Evolutionary conservation across 2,113 vertebrate species (phyloP), one percentile per base, ranked within the genome.

Genomic region (Xenopus laevis): DNA sequence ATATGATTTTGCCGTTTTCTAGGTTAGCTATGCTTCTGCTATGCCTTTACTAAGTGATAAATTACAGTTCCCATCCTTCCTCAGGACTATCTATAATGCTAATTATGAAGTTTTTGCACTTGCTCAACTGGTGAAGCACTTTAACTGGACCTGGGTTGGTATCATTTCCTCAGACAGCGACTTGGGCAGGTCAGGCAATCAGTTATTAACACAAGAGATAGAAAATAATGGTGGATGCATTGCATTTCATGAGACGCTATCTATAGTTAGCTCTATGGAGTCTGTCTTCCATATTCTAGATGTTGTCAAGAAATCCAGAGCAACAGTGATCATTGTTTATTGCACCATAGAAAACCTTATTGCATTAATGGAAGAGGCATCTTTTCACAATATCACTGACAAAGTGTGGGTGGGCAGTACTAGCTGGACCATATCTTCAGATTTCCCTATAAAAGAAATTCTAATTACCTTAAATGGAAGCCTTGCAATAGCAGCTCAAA

Each of bases 131-230:
- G 74, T 53, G 4, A 63, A 46, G 33, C 21, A 69, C 27, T 77
- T 77, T 57, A 77, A 68, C 27, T 77, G 74, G 74, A 70, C 66
- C 0, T 77, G 74, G 74, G 67, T 77, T 11, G 74, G 74, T 1
- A 40, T 77, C 10, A 62, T 77, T 44, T 55, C 58, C 8, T 23
- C 65, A 13, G 74, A 77, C 33, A 71, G 69, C 53, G 74, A 77
- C 12, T 44, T 74, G 55, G 72, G 72, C 13, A 45, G 74, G 58
- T 57, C 74, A 16, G 68, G 74, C 13, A 40, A 18, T 21, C 72
- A 66, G 13, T 17, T 74, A 18, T 55, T 74, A 12, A 59, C 12
- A 0, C 66, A 59, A 21, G 55, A 74, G 16, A 40, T 74, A 2
- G 72, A 74, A 59, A 10, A 40, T 4, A 46, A 50, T 60, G 72